Evolutionary conservation across 2,888 invertebrate species (phyloP), one percentile per base, ranked within the genome.

Genomic region (Scaptomyza parva): DNA sequence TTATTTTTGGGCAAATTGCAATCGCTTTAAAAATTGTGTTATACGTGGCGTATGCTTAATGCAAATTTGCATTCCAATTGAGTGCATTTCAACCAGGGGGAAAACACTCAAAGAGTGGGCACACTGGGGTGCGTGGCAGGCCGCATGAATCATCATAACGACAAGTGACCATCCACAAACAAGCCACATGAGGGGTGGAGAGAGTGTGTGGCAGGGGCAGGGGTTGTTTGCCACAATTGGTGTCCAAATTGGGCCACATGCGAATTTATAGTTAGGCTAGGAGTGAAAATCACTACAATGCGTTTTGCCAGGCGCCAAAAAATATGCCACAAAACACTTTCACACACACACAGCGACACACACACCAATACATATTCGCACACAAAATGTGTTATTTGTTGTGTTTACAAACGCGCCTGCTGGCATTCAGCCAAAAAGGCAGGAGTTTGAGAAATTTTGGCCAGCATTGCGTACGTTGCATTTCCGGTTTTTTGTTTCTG

Each of bases 131-230:
- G 66, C 55, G 76, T 67, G 67, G 75, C 71, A 63, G 53, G 78
- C 61, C 76, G 70, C 76, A 81, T 82, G 85, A 84, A 82, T 82
- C 81, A 82, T 82, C 74, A 79, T 74, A 79, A 77, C 70, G 79
- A 74, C 77, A 83, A 83, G 83, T 74, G 79, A 68, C 70, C 54
- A 63, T 63, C 74, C 71, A 67, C 70, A 70, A 75, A 70, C 75
- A 70, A 57, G 66, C 70, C 74, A n/a, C 75, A 74, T 28, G 45
- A 45, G 28, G 3, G 18, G 24, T 2, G 0, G n/a, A 2, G 18
- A 9, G 2, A 1, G n/a, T 8, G 18, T 18, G n/a, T 7, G n/a
- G 17, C 2, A 39, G 8, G 4, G 8, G 14, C 12, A 5, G 1
- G 18, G 6, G 18, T 20, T 26, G 44, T 26, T 24, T 11, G 60